These are phyloP conservation scores for Acipenser ruthenus DNA, from an alignment of 2,797 vertebrate species.

Conservation along the genomic window DNA sequence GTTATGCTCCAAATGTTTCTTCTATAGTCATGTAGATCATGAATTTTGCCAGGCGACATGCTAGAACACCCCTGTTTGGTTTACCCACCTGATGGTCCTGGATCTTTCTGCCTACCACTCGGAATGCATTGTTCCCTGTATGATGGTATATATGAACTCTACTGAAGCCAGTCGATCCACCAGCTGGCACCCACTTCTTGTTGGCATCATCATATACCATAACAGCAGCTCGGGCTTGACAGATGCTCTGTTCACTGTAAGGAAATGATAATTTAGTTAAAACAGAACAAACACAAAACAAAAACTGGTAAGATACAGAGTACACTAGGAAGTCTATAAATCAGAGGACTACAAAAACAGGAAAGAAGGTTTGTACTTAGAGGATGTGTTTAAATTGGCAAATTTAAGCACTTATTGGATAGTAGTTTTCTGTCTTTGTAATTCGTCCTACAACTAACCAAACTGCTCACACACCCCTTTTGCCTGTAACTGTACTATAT, in stretches of 20 bases:
- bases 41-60: no score
- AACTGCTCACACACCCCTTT: no score
- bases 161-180: conserved; percentile 94
- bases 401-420: no score
- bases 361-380: no score
- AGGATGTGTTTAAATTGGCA: no score
- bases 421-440: no score
- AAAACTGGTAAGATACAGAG: neutral
- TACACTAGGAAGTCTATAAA: neutral
- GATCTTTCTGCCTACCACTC: conserved; percentile 96
- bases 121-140: conserved; percentile 95
- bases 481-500: no score
- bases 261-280: neutral
- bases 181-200: conserved; percentile 97
- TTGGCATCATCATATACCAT: conserved; percentile 98
- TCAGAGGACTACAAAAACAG: neutral
- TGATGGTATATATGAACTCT: conserved; percentile 98
- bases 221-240: conserved; percentile 94
- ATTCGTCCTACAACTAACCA: no score
- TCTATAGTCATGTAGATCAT: no score
- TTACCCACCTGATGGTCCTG: conserved; percentile 91
- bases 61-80: no score
- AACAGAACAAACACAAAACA: neutral
- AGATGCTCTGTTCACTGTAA: conserved; percentile 95
- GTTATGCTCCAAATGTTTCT: no score